Evolutionary conservation across 2,113 vertebrate species (phyloP), one percentile per base, ranked within the genome.

Genomic region (Otolemur garnettii): DNA sequence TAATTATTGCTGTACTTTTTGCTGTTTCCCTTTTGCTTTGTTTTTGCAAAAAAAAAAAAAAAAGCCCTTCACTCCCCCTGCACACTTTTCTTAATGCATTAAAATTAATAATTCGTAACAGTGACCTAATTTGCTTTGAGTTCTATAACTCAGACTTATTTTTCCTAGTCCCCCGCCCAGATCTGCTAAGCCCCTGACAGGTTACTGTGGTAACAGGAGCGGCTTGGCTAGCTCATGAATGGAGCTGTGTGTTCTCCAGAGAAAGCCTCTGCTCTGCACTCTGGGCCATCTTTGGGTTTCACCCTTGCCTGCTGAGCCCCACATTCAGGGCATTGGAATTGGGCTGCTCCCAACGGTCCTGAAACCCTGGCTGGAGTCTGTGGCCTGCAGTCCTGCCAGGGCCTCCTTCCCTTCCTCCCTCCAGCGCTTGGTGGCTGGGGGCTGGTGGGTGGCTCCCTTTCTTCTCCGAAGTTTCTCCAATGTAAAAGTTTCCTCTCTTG

Each of bases 61-160:
- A 90, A 81, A 96, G 22, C 19, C 66, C 91, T 92, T 83, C 75
- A 77, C 71, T 95, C 93, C 82, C 82, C 90, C 77, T 30, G 80
- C 87, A 94, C 80, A 86, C 84, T 97, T 90, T 91, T 96, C 97
- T 96, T 98, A 97, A 98, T 97, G 95, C 97, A 97, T 97, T 96
- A 97, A 98, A 98, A 98, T 98, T 98, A 97, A 97, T 98, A 97
- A 98, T 96, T 97, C 74, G 85, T 96, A 98, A 98, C 96, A 97
- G 90, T 97, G 96, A 97, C 97, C 97, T 97, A 97, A 96, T 97
- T 97, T 98, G 96, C 92, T 97, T 88, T 95, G 94, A 97, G 91
- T 97, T 96, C 93, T 97, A 87, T 96, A 95, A 93, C 92, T 95
- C 92, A 69, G 93, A 64, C 81, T 45, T 50, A 30, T 64, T 66